Base-by-base conservation (phyloP, 2,888 invertebrate species). In the Oscheius myriophilus region DNA sequence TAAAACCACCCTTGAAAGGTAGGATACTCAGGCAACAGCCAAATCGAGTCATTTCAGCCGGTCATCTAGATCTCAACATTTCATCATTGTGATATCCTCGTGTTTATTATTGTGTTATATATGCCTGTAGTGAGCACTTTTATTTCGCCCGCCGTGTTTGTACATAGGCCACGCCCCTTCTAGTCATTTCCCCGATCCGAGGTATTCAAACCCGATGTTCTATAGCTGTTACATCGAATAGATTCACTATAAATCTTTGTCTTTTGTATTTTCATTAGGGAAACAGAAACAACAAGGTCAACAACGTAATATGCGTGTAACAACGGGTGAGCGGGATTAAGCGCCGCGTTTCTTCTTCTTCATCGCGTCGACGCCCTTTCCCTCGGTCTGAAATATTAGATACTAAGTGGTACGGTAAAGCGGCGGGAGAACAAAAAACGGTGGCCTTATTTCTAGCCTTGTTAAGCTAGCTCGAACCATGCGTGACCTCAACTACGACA, bases 1-100 rank as follows among this genome's bases (percentile, higher is more conserved):
- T 18, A 51, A 68, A 68, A 45, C 18, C 46, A 41, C 63, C 55
- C 21, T 42, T 62, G 18, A 62, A 68, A 62, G 62, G 68, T 68
- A 63, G 26, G 23, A 58, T 18, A 3, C 16, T 2, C 9, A 39
- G 23, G 4, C 18, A 42, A 16, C 7, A n/a, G 26, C 21, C 18
- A 16, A 55, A 45, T 16, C 14, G 42, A 33, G 18, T 25, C 45
- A 45, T 61, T 72, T 23, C 67, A 72, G 72, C 70, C 51, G 67
- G 70, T 62, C 67, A 69, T 23, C 67, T 72, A 59, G 72, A 72
- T 72, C 72, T 72, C 70, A 72, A 72, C 59, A 70, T 72, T 54
- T 70, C 72, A n/a, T 61, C 72, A 49, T 54, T 72, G 64, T 72
- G 67, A 72, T 68, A 68, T 57, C 57, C n/a, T 3, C 43, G 14